Percentiles rank a stretch among this genome's conserved stretches.
phyloP scores from a whole-genome alignment of 37 sponge, comb jelly and placozoan species.

The Amphimedon queenslandica region DNA sequence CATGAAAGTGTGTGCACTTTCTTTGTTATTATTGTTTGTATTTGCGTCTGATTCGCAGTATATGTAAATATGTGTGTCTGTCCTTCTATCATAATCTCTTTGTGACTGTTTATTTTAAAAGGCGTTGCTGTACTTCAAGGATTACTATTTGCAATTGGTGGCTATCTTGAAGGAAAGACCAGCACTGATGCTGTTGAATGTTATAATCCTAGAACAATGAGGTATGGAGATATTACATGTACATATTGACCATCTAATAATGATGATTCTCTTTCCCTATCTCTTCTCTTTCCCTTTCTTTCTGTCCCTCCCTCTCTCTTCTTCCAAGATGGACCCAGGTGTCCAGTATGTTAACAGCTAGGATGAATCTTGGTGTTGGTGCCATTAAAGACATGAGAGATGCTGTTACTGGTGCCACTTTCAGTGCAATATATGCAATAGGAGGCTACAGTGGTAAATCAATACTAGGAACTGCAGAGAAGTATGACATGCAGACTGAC shows the following conservation, averaged over 20 bases:
- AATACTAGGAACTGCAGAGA: conserved; percentile 83
- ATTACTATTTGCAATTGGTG: conserved; percentile 90
- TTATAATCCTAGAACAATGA: conserved; percentile 76
- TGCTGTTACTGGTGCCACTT: conserved; percentile 72
- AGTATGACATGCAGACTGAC: conserved; percentile 77
- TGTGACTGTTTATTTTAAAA: not conserved
- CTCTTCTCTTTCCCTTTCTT: not conserved
- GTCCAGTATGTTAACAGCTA: conserved; percentile 70
- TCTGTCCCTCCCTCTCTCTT: not conserved
- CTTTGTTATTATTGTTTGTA: not conserved
- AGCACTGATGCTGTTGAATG: conserved; percentile 92
- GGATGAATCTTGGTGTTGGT: conserved; percentile 89
- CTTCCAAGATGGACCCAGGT: conserved; percentile 73
- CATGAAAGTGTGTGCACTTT: not conserved
- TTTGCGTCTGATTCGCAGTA: not conserved
- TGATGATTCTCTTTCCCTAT: conserved; percentile 2
- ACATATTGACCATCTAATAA: not conserved
- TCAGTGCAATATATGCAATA: conserved; percentile 77
- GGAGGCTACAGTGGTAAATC: conserved; percentile 87
- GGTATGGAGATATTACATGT: conserved; percentile 12
- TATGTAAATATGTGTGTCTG: not conserved
- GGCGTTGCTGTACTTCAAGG: conserved; percentile 89
- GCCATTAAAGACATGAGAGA: conserved; percentile 81
- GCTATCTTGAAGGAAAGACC: conserved; percentile 85
- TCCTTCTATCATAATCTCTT: not conserved